These are phyloP conservation scores for Adelges cooleyi DNA, from an alignment of 1,140 invertebrate genomes.

Conservation along the genomic window DNA sequence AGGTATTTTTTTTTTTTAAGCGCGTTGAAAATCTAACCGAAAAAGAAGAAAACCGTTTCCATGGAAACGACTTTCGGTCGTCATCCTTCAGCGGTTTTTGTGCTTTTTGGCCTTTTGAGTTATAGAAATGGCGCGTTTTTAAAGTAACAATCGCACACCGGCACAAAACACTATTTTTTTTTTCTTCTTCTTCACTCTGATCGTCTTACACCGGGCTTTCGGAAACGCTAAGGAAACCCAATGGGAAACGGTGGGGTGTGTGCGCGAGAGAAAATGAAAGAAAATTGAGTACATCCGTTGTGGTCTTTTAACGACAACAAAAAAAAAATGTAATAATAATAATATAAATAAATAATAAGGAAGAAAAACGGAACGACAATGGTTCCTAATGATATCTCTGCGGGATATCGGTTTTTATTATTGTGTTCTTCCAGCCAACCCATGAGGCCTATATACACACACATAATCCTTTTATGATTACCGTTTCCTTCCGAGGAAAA, in stretches of 20 bases:
- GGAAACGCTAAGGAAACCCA: background rate
- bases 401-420: conserved; percentile 17
- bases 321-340: background rate
- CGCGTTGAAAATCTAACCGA: background rate
- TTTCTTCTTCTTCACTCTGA: too few relatives aligned
- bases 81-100: conserved; percentile 24
- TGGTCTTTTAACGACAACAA: background rate
- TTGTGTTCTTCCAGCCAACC: background rate
- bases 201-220: conserved; percentile 8
- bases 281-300: conserved; percentile 26
- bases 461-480: conserved; percentile 23
- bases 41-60: conserved; percentile 19
- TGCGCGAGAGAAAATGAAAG: background rate
- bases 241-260: background rate
- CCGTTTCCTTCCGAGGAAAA: conserved; percentile 2
- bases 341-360: too few relatives aligned
- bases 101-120: background rate
- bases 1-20: too few relatives aligned
- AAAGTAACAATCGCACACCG: background rate
- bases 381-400: conserved; percentile 9
- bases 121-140: conserved; percentile 11
- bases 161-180: conserved; percentile 15
- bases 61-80: conserved; percentile 20
- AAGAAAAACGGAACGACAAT: background rate
- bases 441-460: too few relatives aligned